Evolutionary conservation across 2,113 vertebrate species (phyloP).

Genomic region (Ictalurus punctatus): DNA sequence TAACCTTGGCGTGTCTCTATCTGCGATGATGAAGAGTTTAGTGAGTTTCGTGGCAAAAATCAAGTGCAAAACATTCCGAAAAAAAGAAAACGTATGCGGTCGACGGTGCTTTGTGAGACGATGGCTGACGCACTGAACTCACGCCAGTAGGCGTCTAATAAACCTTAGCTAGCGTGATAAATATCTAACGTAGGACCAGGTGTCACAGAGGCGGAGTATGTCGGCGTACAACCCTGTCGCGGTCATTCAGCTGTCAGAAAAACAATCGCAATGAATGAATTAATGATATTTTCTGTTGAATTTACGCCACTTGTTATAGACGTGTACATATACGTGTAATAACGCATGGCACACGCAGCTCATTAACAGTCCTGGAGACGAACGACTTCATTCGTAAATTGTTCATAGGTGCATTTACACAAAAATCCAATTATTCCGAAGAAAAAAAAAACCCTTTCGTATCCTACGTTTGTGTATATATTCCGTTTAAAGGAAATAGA

Average conservation of each 20-base stretch:
- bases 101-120: neutral
- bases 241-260: neutral
- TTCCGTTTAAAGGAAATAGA: neutral
- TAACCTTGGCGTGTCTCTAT: conserved; percentile 29
- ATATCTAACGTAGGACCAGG: conserved; percentile 26
- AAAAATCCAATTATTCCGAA: neutral
- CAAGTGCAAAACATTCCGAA: neutral
- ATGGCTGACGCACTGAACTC: conserved; percentile 3
- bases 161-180: conserved; percentile 27
- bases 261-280: neutral
- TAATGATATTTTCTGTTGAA: neutral
- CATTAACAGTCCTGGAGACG: neutral
- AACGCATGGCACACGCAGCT: neutral
- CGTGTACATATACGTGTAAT: neutral
- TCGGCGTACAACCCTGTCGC: neutral
- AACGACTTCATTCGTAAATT: neutral
- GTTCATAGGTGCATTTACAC: neutral
- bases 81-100: too few species aligned
- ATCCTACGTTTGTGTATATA: neutral
- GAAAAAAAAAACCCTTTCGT: neutral
- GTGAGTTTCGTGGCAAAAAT: neutral
- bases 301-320: neutral
- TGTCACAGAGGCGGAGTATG: neutral
- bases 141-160: conserved; percentile 43
- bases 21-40: neutral